Conservation (phyloP, 2,113 vertebrate genomes). For the Aldabrachelys gigantea region DNA sequence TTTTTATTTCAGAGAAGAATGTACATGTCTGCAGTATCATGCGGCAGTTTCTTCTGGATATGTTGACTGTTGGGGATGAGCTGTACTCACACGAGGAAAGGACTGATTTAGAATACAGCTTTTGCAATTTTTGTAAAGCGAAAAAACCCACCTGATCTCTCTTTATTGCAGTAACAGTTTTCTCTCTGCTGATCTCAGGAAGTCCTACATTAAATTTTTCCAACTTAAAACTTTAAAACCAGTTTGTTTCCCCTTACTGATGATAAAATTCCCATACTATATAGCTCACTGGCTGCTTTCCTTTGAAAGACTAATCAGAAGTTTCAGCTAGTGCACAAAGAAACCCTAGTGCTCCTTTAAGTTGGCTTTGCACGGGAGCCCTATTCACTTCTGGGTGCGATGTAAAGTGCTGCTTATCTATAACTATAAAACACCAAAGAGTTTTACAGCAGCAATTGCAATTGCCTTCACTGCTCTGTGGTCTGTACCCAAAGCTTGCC, state of each 20-base stretch:
- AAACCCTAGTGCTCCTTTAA: constrained; percentile 55
- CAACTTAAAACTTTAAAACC: constrained; percentile 51
- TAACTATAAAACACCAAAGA: constrained; percentile 42
- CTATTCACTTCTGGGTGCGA: constrained; percentile 49
- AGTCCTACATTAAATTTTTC: constrained; percentile 67
- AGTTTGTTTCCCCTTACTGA: constrained; percentile 36
- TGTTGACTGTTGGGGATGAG: constrained; percentile 61
- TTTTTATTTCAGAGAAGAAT: constrained; percentile 29
- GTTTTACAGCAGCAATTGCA: neutral
- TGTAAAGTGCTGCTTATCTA: constrained; percentile 52
- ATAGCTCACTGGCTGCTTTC: constrained; percentile 53
- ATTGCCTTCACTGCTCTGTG: neutral
- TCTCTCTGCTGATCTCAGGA: constrained; percentile 71
- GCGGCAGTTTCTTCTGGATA: constrained; percentile 11
- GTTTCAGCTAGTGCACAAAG: constrained; percentile 56
- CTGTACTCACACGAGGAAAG: constrained; percentile 47
- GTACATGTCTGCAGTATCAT: constrained; percentile 8
- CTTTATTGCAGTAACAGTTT: constrained; percentile 70
- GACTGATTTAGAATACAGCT: constrained; percentile 53
- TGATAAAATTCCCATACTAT: constrained; percentile 56
- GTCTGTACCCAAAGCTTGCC: accelerated
- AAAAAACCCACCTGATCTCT: constrained; percentile 47
- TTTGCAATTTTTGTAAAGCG: constrained; percentile 59
- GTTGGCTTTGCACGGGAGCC: constrained; percentile 60
- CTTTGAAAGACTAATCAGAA: constrained; percentile 59